A percentile compares a stretch with the other conserved stretches of the same genome.
phyloP scores from a whole-genome alignment of 2,888 invertebrate species.

The Epirrhoe alternata region DNA sequence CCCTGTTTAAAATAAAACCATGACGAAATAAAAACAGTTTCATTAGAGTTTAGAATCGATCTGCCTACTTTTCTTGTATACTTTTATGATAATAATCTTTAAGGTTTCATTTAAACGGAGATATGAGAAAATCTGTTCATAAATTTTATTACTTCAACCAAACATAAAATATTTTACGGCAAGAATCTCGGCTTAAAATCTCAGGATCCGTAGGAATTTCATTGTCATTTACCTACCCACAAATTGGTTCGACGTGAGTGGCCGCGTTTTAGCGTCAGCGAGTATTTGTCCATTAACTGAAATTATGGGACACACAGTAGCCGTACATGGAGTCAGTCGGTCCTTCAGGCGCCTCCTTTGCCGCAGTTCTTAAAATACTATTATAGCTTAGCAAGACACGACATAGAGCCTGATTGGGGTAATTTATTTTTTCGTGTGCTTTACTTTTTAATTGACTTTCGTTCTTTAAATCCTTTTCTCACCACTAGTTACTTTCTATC shows the following conservation, averaged over 20 bases:
- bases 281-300: constrained; percentile 57
- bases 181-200: constrained; percentile 7
- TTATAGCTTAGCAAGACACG: constrained; percentile 22
- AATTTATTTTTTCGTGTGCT: constrained; percentile 30
- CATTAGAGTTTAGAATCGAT: too few species aligned
- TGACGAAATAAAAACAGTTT: not conserved
- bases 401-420: constrained; percentile 32
- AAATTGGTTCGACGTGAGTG: constrained; percentile 29
- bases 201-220: constrained; percentile 13
- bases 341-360: constrained; percentile 26
- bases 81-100: too few species aligned
- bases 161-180: constrained; percentile 2
- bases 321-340: constrained; percentile 49
- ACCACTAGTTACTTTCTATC: too few species aligned
- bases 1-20: not conserved
- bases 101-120: not conserved
- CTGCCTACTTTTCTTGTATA: too few species aligned
- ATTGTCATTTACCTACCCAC: constrained; percentile 16
- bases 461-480: constrained; percentile 10
- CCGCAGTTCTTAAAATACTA: constrained; percentile 26
- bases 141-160: not conserved
- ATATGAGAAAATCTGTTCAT: too few species aligned
- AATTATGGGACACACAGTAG: constrained; percentile 50
- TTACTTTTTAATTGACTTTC: constrained; percentile 8
- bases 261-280: constrained; percentile 42